Evolutionary conservation across 1,140 invertebrate species (phyloP), one percentile per base, ranked within the genome.

Genomic region (Matsumurasca onukii): DNA sequence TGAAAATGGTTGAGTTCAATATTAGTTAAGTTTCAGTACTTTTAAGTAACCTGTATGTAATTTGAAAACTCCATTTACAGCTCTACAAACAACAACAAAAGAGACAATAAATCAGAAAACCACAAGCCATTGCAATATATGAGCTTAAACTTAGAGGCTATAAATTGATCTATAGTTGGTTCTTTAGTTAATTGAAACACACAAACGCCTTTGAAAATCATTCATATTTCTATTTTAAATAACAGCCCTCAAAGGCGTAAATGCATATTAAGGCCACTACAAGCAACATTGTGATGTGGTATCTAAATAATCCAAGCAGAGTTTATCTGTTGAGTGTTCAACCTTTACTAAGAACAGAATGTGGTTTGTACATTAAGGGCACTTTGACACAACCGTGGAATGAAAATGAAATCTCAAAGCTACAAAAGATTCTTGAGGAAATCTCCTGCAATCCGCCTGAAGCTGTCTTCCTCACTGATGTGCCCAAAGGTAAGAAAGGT

Each of bases 361-460:
- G 57, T 76, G 88, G 80, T 83, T 88, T 65, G 88, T 98, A 45
- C 65, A 88, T 98, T 86, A 84, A 69, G 91, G 87, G 22, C 88
- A 94, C 79, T 98, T 95, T 79, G 95, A 98, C 77, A 95, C 93
- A 12, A 88, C 85, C 49, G 85, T 55, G 95, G 95, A 0, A 75
- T 84, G 25, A 97, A 97, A 79, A 86, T 86, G 72, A 88, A 93
- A 72, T 68, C 79, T 2, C 73, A 80, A 5, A 94, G 91, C 68
- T 95, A 95, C 74, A 83, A 81, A 89, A 87, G 62, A 97, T 98
- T 71, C 79, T 86, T 0, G 82, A 86, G 68, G 82, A 89, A 72
- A 85, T 96, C 31, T 80, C 81, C 39, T 80, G 81, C 30, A 78
- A 83, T 34, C 76, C 89, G 22, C 82, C 85, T 25, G 83, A 93